Evolutionary conservation across 1,140 invertebrate species (phyloP), one percentile per base, ranked within the genome.

Genomic region (Drosophila suzukii): DNA sequence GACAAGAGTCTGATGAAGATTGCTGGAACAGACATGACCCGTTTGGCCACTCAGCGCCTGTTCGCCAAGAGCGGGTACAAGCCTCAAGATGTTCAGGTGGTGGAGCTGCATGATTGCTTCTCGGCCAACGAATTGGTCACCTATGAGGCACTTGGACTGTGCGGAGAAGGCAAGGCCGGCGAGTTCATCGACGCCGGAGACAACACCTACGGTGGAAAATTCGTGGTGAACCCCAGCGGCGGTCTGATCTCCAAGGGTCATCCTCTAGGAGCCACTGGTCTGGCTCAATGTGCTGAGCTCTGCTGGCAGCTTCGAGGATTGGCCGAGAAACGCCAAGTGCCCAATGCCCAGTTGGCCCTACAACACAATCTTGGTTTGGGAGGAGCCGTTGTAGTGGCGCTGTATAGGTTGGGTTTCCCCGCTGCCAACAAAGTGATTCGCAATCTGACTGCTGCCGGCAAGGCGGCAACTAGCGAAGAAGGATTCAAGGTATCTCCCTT

Each of bases 91-190:
- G 96, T 99, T 3, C 94, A 99, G 93, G 98, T 99, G 0, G 95
- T 99, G n/a, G 99, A 99, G 92, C 93, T 99, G n/a, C 99, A 99
- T 86, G 99, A 99, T 92, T 99, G 99, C 93, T 99, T 99, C 93
- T 98, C 98, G 6, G 96, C 97, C 6, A 99, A 99, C 93, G 99
- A 99, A 91, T 93, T 99, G 32, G 97, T 99, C 7, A 99, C 98
- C 4, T 99, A 99, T 88, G 98, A 99, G 94, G 98, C 98, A 3
- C 94, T 99, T 15, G 98, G 98, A 36, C 93, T 99, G 1, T 99
- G 98, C 93, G 94, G 94, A 6, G 95, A 95, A 70, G 98, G 98
- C 62, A 95, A 98, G 93, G 98, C 96, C 15, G 97, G 96, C n/a
- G 96, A 97, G 70, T 94, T 99, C 53, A 96, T 99, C 76, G 98